Evolutionary conservation across 2,888 invertebrate species (phyloP), one percentile per base, ranked within the genome.

Genomic region (Synanthedon tipuliformis): DNA sequence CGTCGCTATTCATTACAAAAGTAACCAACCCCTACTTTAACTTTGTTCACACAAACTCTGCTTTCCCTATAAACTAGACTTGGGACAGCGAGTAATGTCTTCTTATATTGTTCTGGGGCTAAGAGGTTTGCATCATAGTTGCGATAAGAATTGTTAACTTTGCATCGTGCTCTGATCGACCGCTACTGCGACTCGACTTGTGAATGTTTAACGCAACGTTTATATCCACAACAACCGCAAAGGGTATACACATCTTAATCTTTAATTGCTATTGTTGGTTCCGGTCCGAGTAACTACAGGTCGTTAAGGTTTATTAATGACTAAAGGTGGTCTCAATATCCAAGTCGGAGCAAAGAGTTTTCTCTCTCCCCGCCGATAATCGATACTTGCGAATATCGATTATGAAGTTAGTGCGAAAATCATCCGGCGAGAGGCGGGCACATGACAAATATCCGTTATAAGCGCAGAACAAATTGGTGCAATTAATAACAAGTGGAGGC

Each of bases 51-150:
- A 71, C 71, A 78, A 80, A 81, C 80, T 63, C 78, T 79, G 82
- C 81, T 85, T 84, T 84, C 76, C 82, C 82, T 85, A 81, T 84
- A 83, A 82, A 85, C 77, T 82, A 81, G 77, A 84, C 74, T 80
- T 83, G 81, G 84, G 87, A 84, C 86, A 83, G 79, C 78, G 84
- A 87, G 81, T 83, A 85, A 86, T 85, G 83, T 81, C 80, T 76
- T 78, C 79, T 80, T 84, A 84, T 86, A 85, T 85, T 87, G 85
- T 85, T 80, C 81, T 75, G 85, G 85, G 85, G 82, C 80, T 83
- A 83, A 84, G 86, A 84, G 84, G 84, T 79, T 84, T 82, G 80
- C 75, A 70, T 75, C 65, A 73, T 74, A 77, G 72, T 78, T 81
- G 76, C 69, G 76, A 79, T 75, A 80, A 80, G 82, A 81, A 84